phyloP scores from a whole-genome alignment of 2,888 invertebrate genomes.

The Eucera pruinosa region DNA sequence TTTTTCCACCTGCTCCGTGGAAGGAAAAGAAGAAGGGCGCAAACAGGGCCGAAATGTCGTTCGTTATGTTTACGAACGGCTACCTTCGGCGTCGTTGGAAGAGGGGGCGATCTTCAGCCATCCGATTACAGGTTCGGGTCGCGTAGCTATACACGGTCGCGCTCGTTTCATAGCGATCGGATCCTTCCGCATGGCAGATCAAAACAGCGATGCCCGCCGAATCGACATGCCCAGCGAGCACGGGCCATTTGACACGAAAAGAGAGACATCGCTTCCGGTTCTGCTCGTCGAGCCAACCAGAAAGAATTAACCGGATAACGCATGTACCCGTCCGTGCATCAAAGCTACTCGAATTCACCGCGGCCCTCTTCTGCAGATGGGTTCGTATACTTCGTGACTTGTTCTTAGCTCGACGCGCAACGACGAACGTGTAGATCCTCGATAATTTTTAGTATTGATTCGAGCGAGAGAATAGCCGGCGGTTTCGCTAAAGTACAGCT shows the following conservation, averaged over 20 bases:
- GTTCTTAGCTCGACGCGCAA: neutral
- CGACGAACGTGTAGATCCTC: no score
- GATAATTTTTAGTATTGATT: no score
- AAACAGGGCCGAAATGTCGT: constrained; percentile 35
- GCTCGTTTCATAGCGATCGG: constrained; percentile 55
- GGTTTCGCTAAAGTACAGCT: no score
- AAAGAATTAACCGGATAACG: constrained; percentile 75
- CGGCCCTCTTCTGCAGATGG: neutral
- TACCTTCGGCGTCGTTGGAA: constrained; percentile 38
- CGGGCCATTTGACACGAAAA: constrained; percentile 71
- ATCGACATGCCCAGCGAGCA: constrained; percentile 62
- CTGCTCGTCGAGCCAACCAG: constrained; percentile 65
- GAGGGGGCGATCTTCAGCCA: constrained; percentile 45
- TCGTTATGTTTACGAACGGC: constrained; percentile 52
- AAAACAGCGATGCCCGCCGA: constrained; percentile 66
- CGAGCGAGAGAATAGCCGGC: no score
- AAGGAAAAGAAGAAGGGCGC: neutral
- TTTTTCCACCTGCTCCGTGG: neutral
- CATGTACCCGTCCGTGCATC: constrained; percentile 55
- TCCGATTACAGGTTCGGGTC: constrained; percentile 56
- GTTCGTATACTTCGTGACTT: no score
- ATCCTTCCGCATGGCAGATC: constrained; percentile 72
- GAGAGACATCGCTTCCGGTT: constrained; percentile 70
- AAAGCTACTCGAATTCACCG: constrained; percentile 47
- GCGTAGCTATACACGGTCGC: constrained; percentile 19